These are phyloP conservation scores for Montipora foliosa DNA, from an alignment of 64 coral and sea anemone genomes.

Conservation along the genomic window DNA sequence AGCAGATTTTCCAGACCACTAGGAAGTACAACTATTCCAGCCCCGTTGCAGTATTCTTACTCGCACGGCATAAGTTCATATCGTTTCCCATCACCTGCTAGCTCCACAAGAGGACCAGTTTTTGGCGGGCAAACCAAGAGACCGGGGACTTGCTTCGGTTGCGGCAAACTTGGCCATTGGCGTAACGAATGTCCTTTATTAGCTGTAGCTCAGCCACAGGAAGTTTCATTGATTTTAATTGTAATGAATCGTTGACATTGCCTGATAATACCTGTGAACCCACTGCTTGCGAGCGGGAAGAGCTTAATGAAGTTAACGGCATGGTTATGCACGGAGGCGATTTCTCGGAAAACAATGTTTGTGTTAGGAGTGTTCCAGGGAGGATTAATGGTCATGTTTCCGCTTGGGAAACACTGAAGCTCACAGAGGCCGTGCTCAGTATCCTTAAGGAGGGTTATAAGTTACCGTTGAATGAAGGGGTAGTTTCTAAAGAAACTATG, in stretches of 20 bases:
- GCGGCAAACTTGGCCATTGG: neutral
- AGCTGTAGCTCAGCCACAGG: neutral
- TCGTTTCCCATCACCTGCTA: neutral
- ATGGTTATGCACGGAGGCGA: neutral
- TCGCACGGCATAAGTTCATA: too few relatives aligned
- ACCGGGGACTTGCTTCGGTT: neutral
- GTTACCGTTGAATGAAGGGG: neutral
- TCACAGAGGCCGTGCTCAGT: neutral
- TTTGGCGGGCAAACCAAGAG: neutral
- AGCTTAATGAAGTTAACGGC: neutral
- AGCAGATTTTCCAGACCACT: too few relatives aligned
- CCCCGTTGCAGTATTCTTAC: too few relatives aligned
- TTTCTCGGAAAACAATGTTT: neutral
- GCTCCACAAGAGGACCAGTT: neutral
- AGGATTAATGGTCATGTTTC: neutral
- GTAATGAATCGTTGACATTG: neutral
- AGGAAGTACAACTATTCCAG: too few relatives aligned
- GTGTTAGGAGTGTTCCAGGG: neutral
- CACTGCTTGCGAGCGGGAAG: neutral
- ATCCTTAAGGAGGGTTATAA: slow-evolving; percentile 50
- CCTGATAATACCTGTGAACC: neutral
- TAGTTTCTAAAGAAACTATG: too few relatives aligned
- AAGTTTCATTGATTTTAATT: neutral
- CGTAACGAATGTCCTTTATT: neutral
- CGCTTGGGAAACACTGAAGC: neutral